Percentiles rank a stretch among this genome's conserved stretches.
These are phyloP conservation scores for Megathymus violae DNA, from an alignment of 1,140 invertebrate genomes.

Conservation along the genomic window DNA sequence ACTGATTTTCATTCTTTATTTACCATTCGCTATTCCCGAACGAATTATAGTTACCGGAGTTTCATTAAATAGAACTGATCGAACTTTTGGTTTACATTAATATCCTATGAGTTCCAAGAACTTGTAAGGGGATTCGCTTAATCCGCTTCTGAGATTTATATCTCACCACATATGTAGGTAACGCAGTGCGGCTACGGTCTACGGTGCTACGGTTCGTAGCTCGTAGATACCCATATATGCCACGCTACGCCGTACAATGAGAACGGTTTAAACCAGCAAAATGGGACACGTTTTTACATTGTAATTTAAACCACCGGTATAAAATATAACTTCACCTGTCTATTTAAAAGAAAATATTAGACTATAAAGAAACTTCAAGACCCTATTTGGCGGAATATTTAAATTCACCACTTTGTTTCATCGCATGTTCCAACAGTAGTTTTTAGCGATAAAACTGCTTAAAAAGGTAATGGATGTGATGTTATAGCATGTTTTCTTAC, in stretches of 20 bases:
- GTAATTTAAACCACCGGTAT: slow-evolving; percentile 25
- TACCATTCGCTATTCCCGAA: no score
- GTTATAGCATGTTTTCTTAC: slow-evolving; percentile 17
- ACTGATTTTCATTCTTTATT: no score
- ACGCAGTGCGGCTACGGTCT: slow-evolving; percentile 61
- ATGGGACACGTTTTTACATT: slow-evolving; percentile 36
- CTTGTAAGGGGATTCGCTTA: slow-evolving; percentile 57
- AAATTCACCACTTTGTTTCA: slow-evolving; percentile 28
- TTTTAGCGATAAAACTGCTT: slow-evolving; percentile 28
- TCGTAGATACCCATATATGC: slow-evolving; percentile 41
- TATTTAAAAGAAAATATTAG: slow-evolving; percentile 36
- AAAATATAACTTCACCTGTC: slow-evolving; percentile 34
- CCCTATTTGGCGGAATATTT: slow-evolving; percentile 31
- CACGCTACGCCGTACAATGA: slow-evolving; percentile 39
- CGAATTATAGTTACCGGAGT: not conserved
- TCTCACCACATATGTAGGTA: slow-evolving; percentile 55
- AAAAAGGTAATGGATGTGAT: slow-evolving; percentile 21
- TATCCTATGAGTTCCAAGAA: slow-evolving; percentile 58
- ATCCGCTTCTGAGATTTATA: slow-evolving; percentile 63
- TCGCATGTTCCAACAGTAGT: slow-evolving; percentile 30
- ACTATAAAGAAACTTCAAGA: slow-evolving; percentile 32
- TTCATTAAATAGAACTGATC: slow-evolving; percentile 30
- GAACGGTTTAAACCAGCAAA: slow-evolving; percentile 35
- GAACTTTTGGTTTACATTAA: slow-evolving; percentile 44
- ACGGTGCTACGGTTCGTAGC: slow-evolving; percentile 43